These are phyloP conservation scores for Caranx melampygus DNA, from an alignment of 2,113 vertebrate species.

Conservation along the genomic window DNA sequence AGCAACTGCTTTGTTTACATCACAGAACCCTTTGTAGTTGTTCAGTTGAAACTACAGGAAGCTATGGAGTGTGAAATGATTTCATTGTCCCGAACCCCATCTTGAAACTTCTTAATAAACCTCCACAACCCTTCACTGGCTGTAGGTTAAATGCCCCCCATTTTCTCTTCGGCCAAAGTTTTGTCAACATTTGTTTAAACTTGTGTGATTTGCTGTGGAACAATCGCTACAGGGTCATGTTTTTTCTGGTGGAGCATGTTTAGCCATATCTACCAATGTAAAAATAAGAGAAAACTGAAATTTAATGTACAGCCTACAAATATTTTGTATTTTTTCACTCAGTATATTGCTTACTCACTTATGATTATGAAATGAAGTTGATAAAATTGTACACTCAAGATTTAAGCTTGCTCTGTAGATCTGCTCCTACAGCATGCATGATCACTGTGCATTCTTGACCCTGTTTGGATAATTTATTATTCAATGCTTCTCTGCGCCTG, in stretches of 20 bases:
- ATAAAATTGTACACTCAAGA: neutral
- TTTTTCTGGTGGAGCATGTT: neutral
- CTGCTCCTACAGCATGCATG: neutral
- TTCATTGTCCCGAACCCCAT: conserved; percentile 12
- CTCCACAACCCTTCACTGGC: neutral
- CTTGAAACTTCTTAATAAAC: conserved; percentile 9
- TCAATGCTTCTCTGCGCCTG: conserved; percentile 2
- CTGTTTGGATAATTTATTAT: conserved; percentile 36
- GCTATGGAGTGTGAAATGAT: conserved; percentile 58
- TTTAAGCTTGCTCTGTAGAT: neutral
- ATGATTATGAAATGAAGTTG: neutral
- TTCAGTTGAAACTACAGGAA: conserved; percentile 23
- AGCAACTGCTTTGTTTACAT: conserved; percentile 34
- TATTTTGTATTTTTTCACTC: neutral
- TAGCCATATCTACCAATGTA: no score
- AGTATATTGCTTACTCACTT: neutral
- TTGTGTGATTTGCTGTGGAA: neutral
- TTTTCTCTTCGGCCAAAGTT: conserved; percentile 9
- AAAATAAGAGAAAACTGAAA: neutral
- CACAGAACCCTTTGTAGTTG: conserved; percentile 25
- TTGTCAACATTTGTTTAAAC: neutral
- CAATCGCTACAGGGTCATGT: neutral
- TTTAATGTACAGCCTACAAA: neutral
- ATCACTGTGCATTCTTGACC: neutral
- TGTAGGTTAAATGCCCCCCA: conserved; percentile 14